phyloP scores from a whole-genome alignment of 2,113 vertebrate species.

The Pogona vitticeps region DNA sequence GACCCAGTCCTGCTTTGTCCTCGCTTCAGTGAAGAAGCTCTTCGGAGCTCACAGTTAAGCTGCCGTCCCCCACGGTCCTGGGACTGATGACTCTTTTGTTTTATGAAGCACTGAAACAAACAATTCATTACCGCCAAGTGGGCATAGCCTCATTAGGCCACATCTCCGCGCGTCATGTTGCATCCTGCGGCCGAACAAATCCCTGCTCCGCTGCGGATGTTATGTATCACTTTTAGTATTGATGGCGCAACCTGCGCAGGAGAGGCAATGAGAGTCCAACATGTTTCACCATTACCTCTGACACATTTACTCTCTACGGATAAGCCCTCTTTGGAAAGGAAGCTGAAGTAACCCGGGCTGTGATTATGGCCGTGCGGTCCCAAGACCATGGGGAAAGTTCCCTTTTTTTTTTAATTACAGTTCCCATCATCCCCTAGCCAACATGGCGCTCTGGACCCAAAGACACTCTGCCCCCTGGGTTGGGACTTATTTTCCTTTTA shows the following conservation, averaged over 20 bases:
- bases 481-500: no score
- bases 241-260: slow-evolving; percentile 57
- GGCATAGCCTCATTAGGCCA: slow-evolving; percentile 66
- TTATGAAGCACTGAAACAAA: slow-evolving; percentile 64
- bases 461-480: background rate
- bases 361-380: no score
- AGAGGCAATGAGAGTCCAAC: slow-evolving; percentile 60
- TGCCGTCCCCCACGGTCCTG: slow-evolving; percentile 1
- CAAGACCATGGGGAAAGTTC: no score
- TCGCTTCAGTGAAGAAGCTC: background rate
- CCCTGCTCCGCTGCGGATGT: slow-evolving; percentile 29
- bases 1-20: background rate
- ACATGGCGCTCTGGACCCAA: background rate
- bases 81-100: slow-evolving; percentile 66
- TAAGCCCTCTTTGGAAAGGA: slow-evolving; percentile 47
- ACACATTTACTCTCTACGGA: slow-evolving; percentile 60
- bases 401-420: slow-evolving; percentile 20
- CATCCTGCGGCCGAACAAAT: slow-evolving; percentile 55
- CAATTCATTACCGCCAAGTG: slow-evolving; percentile 72
- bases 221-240: slow-evolving; percentile 50
- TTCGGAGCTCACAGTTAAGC: slow-evolving; percentile 10
- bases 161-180: slow-evolving; percentile 62
- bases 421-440: no score
- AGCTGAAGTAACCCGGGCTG: background rate
- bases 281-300: slow-evolving; percentile 46